Evolutionary conservation across 2,888 invertebrate genomes (phyloP), one percentile per base, ranked within the genome.

Genomic region (Clanis bilineata): DNA sequence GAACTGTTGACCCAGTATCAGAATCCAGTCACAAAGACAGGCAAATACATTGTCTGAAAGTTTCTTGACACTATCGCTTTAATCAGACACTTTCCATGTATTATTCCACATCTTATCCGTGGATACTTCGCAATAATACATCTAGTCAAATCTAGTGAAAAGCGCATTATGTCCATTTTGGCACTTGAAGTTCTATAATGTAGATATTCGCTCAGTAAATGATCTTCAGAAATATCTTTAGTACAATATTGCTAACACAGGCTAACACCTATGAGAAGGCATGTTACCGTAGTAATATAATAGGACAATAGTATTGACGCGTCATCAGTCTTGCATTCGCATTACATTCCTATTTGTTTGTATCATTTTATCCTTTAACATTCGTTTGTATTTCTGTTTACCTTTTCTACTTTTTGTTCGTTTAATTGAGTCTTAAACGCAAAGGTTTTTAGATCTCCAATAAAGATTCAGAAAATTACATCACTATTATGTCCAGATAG

Each of bases 331-430:
- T 51, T 28, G 51, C 51, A 10, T 15, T 51, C 28, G 28, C 51
- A 28, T 15, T 32, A 51, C 51, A 51, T 51, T 51, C 51, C 51
- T 18, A 51, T 32, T 32, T 10, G 32, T 51, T 28, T 51, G 47
- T 51, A 51, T 51, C 32, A 51, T 51, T 47, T 51, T 18, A 51
- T 51, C 51, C 51, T 32, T 32, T 51, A 32, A 51, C 51, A 51
- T 51, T 51, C 51, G 32, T 32, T 51, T 32, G 32, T 32, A 28
- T 51, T 32, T 28, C 51, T 51, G 32, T 51, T 18, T 51, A 32
- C n/a, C 25, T 45, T 25, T 45, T n/a, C 45, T 45, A 32, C 7
- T 15, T 18, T 32, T 32, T 32, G 51, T 51, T 51, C 51, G 18
- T 15, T 10, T 3, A n/a, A 12, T 36, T 12, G 2, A 6, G 12